Evolutionary conservation across 2,113 vertebrate species (phyloP).

Genomic region (Falco punctatus): DNA sequence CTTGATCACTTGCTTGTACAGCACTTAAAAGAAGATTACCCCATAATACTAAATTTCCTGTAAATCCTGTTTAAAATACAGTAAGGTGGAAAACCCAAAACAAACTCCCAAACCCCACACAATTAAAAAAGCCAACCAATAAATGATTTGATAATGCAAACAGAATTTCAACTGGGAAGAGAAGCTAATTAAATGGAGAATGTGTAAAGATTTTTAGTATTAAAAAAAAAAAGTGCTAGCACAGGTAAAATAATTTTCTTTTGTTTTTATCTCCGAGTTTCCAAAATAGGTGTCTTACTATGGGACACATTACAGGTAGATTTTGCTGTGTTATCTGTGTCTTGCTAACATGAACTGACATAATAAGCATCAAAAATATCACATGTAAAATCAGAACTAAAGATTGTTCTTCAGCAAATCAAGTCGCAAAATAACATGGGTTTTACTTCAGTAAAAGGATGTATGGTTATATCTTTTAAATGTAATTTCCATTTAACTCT

Average conservation of each 20-base stretch:
- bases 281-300: not conserved
- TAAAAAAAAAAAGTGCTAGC: fast-evolving
- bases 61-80: not conserved
- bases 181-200: not conserved
- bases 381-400: not conserved
- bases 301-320: not conserved
- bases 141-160: not conserved
- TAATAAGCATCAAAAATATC: not conserved
- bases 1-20: not conserved
- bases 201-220: not conserved
- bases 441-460: not conserved
- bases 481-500: not conserved
- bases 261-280: not conserved
- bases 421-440: not conserved
- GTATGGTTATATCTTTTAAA: not conserved
- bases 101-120: fast-evolving
- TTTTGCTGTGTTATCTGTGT: not conserved
- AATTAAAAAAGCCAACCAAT: not conserved
- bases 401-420: not conserved
- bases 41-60: not conserved
- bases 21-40: not conserved
- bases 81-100: fast-evolving
- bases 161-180: not conserved
- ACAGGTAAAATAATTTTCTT: not conserved
- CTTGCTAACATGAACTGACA: not conserved